phyloP scores from a whole-genome alignment of 2,888 invertebrate species.

The Dynastes maya region DNA sequence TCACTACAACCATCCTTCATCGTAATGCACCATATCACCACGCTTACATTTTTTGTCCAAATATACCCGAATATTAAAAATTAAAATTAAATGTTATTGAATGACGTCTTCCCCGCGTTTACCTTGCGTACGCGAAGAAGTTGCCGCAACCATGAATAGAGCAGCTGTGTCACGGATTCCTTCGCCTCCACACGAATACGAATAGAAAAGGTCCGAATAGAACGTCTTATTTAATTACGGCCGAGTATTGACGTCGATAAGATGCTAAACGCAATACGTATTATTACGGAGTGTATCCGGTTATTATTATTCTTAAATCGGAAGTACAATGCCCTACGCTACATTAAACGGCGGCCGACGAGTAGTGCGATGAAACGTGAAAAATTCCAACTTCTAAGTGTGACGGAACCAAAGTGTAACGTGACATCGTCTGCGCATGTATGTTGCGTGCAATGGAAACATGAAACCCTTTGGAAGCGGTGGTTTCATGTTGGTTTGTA shows the following conservation, averaged over 20 bases:
- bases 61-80: conserved; percentile 5
- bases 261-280: neutral
- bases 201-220: conserved; percentile 20
- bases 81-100: conserved; percentile 1
- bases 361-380: conserved; percentile 42
- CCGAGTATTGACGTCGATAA: neutral
- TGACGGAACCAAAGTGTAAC: conserved; percentile 29
- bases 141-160: conserved; percentile 29
- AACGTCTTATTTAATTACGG: conserved; percentile 30
- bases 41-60: neutral
- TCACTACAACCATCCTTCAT: conserved; percentile 63
- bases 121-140: conserved; percentile 34
- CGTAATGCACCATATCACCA: conserved; percentile 42
- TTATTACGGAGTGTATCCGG: conserved; percentile 25
- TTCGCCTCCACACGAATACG: conserved; percentile 32
- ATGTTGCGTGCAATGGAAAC: conserved; percentile 34
- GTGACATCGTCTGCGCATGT: conserved; percentile 44
- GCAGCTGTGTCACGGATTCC: conserved; percentile 37
- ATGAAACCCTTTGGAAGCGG: conserved; percentile 22
- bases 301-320: conserved; percentile 33
- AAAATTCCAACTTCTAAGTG: conserved; percentile 43
- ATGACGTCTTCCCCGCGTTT: conserved; percentile 36
- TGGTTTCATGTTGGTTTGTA: neutral
- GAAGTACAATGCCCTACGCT: conserved; percentile 18
- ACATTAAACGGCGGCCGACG: conserved; percentile 14